Conservation (phyloP, 2,888 invertebrate genomes). For the Agrochola circellaris region DNA sequence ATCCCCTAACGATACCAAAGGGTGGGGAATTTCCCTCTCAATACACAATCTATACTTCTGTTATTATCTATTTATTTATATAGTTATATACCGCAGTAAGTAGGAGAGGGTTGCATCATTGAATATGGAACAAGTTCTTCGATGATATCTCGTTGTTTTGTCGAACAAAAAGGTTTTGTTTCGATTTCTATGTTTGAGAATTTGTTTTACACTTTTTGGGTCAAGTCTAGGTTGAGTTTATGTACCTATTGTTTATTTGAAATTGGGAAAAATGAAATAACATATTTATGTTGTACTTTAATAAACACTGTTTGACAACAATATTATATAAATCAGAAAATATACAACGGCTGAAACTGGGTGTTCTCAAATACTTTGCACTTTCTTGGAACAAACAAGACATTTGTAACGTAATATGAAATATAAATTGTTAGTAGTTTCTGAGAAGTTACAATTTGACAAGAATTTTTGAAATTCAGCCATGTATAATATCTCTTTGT, state of each 20-base stretch:
- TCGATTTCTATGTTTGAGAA: neutral
- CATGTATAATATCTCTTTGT: neutral
- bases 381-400: slow-evolving; percentile 2
- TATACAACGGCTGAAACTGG: neutral
- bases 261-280: neutral
- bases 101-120: slow-evolving; percentile 27
- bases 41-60: slow-evolving; percentile 21
- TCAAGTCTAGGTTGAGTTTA: neutral
- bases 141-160: slow-evolving; percentile 14
- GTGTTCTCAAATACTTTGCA: neutral
- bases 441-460: neutral
- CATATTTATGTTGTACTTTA: neutral
- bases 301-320: neutral
- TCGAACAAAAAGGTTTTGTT: slow-evolving; percentile 18
- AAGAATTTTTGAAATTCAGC: slow-evolving; percentile 11
- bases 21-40: slow-evolving; percentile 19
- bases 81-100: neutral
- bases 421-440: neutral
- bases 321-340: neutral
- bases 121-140: slow-evolving; percentile 50
- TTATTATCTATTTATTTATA: neutral
- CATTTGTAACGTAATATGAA: neutral
- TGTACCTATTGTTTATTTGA: neutral
- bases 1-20: slow-evolving; percentile 10
- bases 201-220: slow-evolving; percentile 1